Evolutionary conservation across 2,113 vertebrate species (phyloP), one percentile per base, ranked within the genome.

Genomic region (Noctilio leporinus): DNA sequence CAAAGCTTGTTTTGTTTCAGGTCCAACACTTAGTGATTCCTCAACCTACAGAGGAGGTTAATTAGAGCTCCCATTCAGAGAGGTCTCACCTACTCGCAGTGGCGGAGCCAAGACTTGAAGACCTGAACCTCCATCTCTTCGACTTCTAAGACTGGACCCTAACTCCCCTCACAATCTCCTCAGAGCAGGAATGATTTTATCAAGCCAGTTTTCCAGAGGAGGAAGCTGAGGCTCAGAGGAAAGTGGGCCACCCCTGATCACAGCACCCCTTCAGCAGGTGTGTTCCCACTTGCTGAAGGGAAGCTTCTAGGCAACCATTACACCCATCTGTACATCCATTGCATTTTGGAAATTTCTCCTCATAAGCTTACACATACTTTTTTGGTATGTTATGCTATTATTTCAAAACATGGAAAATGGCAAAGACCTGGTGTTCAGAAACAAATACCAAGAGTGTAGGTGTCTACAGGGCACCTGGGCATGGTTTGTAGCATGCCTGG

Each of bases 241-340:
- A 8, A 15, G 11, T 0, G 4, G 22, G 28, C 26, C 15, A 24
- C 11, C 65, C 49, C 9, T 15, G 30, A 24, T 5, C 9, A 10
- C 47, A 59, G 22, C 0, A 0, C 5, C 45, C 40, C 47, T 45
- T 11, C 43, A 62, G 40, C 43, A 38, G 22, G 53, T 15, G 53
- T 15, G 26, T 51, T 40, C 5, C 38, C 49, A 80, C 8, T 53
- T 24, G 3, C 40, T 45, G 45, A 15, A 10, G 7, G 12, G 45
- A 64, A 24, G 35, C 47, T 33, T 15, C 40, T 15, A 10, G 69
- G 28, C 22, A 17, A 1, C 2, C 64, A 9, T 0, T 47, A 20
- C 8, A 14, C 17, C 49, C 33, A 8, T 15, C 51, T 10, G 47
- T 43, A n/a, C 20, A 22, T 3, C n/a, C 12, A 4, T 0, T 10